Conservation (phyloP, 2,797 vertebrate species). For the Monodelphis domestica region DNA sequence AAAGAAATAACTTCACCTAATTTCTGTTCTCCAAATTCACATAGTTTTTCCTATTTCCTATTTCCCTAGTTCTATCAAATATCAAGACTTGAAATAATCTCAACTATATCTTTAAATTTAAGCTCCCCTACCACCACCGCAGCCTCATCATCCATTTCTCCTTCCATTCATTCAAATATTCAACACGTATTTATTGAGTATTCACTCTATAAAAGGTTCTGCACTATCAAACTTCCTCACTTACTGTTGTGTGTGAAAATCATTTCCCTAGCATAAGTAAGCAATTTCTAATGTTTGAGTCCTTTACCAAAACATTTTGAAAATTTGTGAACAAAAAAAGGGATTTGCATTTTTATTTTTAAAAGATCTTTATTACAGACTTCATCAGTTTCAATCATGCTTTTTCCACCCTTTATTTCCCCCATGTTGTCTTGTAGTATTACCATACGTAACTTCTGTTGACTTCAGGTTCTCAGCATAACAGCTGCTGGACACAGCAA, state of each 20-base stretch:
- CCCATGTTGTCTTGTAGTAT: background rate
- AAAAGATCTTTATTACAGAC: constrained; percentile 53
- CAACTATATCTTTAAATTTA: background rate
- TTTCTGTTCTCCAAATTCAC: background rate
- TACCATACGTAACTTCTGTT: background rate
- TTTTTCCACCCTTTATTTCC: constrained; percentile 62
- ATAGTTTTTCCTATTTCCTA: background rate
- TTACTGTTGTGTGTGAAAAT: background rate
- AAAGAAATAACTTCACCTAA: background rate
- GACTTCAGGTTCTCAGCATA: background rate
- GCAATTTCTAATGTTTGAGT: background rate
- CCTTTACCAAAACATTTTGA: constrained; percentile 56
- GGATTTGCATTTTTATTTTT: constrained; percentile 46
- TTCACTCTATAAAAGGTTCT: background rate
- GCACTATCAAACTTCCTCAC: background rate
- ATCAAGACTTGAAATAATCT: background rate
- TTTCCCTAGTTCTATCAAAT: background rate
- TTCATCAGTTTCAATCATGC: constrained; percentile 42
- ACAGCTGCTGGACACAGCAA: background rate
- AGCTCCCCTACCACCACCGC: background rate
- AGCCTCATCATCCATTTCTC: background rate
- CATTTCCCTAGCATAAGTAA: background rate
- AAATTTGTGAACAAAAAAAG: constrained; percentile 52
- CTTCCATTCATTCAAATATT: background rate
- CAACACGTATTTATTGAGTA: background rate